phyloP scores from a whole-genome alignment of 2,113 vertebrate genomes.

The Cacatua alba region DNA sequence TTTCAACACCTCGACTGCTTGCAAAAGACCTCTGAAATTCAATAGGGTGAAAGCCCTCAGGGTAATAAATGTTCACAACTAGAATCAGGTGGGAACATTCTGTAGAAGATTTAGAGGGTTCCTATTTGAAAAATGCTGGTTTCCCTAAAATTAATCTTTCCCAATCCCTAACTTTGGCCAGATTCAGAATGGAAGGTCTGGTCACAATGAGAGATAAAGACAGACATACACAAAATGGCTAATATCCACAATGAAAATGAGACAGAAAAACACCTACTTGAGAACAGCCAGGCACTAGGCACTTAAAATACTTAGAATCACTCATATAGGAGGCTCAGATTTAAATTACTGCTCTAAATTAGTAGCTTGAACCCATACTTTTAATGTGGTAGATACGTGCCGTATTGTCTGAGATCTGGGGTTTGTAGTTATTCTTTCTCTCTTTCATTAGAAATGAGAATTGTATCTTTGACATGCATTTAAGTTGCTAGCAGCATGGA shows the following conservation, averaged over 20 bases:
- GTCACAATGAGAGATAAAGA: neutral
- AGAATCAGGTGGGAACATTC: neutral
- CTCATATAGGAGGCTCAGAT: neutral
- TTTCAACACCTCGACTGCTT: slow-evolving; percentile 35
- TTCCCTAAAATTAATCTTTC: neutral
- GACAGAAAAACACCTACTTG: neutral
- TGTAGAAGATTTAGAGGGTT: slow-evolving; percentile 12
- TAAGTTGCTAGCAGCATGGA: neutral
- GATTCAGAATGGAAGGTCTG: neutral
- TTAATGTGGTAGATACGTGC: neutral
- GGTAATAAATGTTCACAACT: slow-evolving; percentile 7
- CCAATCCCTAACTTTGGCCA: neutral
- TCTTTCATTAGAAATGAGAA: neutral
- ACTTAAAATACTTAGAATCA: neutral
- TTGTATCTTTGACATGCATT: neutral
- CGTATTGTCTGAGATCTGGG: neutral
- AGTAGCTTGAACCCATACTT: neutral
- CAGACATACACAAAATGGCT: neutral
- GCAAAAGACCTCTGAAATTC: slow-evolving; percentile 38
- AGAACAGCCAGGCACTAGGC: neutral
- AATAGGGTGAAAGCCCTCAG: slow-evolving; percentile 9
- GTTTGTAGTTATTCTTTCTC: neutral
- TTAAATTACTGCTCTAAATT: slow-evolving; percentile 18
- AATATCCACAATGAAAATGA: neutral
- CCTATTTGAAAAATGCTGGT: slow-evolving; percentile 21